phyloP scores from a whole-genome alignment of 2,113 vertebrate species.

The Caranx ignobilis region DNA sequence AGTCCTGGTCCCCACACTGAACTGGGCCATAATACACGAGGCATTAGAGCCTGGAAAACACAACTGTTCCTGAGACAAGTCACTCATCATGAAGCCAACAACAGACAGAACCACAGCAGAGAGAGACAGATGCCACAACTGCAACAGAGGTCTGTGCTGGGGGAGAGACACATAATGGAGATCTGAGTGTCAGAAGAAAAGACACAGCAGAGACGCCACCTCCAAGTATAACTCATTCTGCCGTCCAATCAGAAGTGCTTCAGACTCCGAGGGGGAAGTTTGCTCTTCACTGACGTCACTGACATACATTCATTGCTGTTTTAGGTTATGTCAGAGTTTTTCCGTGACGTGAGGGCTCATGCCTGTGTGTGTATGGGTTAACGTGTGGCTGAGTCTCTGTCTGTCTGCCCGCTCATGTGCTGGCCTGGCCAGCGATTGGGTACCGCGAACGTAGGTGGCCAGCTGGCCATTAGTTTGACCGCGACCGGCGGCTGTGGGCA shows the following conservation, averaged over 20 bases:
- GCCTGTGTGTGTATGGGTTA: too few species aligned
- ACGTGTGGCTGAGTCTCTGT: too few species aligned
- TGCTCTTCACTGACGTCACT: too few species aligned
- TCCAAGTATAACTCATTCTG: background rate
- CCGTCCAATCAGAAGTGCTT: background rate
- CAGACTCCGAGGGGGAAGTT: background rate
- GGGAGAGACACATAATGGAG: background rate
- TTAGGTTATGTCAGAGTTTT: too few species aligned
- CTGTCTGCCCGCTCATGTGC: too few species aligned
- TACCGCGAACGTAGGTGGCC: too few species aligned
- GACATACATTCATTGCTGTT: too few species aligned
- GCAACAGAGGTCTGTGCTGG: background rate
- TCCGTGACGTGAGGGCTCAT: too few species aligned
- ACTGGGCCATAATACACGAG: conserved; percentile 10
- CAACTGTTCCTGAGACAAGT: background rate
- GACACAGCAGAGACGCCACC: background rate
- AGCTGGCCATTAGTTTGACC: too few species aligned
- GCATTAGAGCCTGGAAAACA: conserved; percentile 25
- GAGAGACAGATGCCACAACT: too few species aligned
- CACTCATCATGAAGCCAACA: background rate
- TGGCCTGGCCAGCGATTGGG: too few species aligned
- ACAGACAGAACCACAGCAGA: background rate
- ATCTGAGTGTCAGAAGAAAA: background rate
- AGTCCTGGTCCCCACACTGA: background rate
- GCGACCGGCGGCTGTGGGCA: too few species aligned